A percentile compares a stretch with the other conserved stretches of the same genome.
Conservation (phyloP, 1,140 invertebrate genomes). For the Heliconius hewitsoni region DNA sequence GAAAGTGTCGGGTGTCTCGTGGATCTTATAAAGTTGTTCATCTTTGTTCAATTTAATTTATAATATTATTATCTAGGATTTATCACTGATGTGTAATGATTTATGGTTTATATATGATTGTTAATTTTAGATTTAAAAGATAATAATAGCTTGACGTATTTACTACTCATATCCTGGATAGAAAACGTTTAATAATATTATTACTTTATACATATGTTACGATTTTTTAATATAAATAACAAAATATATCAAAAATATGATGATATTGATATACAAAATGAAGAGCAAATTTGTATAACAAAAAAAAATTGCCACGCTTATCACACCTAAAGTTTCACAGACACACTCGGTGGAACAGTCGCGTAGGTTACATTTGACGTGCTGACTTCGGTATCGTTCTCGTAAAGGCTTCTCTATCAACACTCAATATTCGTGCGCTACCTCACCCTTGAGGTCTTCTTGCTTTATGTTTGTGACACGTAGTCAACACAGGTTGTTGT, state of each 20-base stretch:
- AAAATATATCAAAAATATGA: background rate
- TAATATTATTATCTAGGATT: conserved; percentile 1
- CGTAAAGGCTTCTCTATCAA: conserved; percentile 13
- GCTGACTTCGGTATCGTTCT: conserved; percentile 13
- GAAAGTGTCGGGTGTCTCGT: conserved; percentile 61
- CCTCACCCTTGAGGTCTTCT: conserved; percentile 7
- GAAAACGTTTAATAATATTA: background rate
- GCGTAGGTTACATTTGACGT: conserved; percentile 3
- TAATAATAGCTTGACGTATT: background rate
- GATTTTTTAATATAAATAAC: background rate
- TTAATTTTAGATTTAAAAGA: background rate
- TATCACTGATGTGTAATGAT: background rate
- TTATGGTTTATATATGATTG: background rate
- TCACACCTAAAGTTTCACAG: conserved; percentile 19
- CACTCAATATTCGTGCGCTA: conserved; percentile 13
- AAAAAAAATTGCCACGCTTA: background rate
- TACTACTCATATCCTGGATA: background rate
- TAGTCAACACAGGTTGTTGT: conserved; percentile 2
- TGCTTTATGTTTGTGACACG: conserved; percentile 8
- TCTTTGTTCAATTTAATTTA: conserved; percentile 6
- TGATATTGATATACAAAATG: background rate
- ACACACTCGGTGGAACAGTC: conserved; percentile 10
- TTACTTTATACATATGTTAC: background rate
- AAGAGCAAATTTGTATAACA: background rate
- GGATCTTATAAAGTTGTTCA: conserved; percentile 51